Evolutionary conservation across 2,797 vertebrate species (phyloP).

Genomic region (Labroides dimidiatus): DNA sequence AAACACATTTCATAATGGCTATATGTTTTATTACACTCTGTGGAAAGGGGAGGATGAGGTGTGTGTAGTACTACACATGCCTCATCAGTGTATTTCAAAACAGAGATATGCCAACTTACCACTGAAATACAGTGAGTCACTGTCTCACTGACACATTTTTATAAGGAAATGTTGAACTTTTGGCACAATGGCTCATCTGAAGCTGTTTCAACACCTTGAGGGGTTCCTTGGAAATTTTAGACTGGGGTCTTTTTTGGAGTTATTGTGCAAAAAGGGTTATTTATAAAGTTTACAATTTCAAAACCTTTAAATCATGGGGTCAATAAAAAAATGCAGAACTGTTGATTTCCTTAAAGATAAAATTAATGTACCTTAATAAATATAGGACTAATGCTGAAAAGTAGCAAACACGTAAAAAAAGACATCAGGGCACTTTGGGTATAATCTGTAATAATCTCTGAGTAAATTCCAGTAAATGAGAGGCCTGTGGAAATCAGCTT

Average conservation of each 20-base stretch:
- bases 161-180: background rate
- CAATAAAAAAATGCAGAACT: background rate
- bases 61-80: background rate
- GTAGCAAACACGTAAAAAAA: too few species aligned
- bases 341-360: background rate
- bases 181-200: background rate
- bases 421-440: too few species aligned
- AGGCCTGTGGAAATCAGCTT: background rate
- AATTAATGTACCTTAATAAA: too few species aligned
- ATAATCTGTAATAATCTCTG: background rate
- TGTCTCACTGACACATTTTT: conserved; percentile 7
- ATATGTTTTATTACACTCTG: background rate
- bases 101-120: too few species aligned
- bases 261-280: conserved; percentile 29
- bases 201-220: background rate
- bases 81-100: too few species aligned
- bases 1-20: too few species aligned
- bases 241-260: background rate
- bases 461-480: conserved; percentile 12
- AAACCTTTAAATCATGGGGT: conserved; percentile 5
- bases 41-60: conserved; percentile 15
- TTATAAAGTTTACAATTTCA: background rate
- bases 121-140: conserved; percentile 12
- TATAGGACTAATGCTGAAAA: too few species aligned
- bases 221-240: background rate